phyloP scores from a whole-genome alignment of 2,113 vertebrate genomes.

The Thalassarche chlororhynchos region DNA sequence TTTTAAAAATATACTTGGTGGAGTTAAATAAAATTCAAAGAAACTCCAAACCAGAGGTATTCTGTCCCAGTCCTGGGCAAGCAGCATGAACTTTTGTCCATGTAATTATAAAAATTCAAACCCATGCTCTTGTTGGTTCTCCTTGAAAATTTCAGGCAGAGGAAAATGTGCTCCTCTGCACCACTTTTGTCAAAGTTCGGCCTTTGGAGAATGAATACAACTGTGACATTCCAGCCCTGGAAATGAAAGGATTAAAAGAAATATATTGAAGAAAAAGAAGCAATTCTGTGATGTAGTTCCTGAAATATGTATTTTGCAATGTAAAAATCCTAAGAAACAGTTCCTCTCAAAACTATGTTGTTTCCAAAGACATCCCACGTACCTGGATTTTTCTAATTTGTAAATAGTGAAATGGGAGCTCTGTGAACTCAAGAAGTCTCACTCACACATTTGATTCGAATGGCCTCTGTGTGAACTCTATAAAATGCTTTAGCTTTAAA shows the following conservation, averaged over 20 bases:
- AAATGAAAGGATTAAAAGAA: slow-evolving; percentile 44
- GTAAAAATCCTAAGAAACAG: neutral
- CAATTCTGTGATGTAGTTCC: neutral
- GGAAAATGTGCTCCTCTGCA: neutral
- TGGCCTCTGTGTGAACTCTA: slow-evolving; percentile 60
- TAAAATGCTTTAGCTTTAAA: slow-evolving; percentile 54
- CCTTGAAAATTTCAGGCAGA: neutral
- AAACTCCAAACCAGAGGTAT: neutral
- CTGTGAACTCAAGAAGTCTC: slow-evolving; percentile 7
- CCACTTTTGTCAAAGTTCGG: neutral
- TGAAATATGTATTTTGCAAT: neutral
- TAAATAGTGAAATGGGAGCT: slow-evolving; percentile 35
- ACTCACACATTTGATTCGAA: neutral
- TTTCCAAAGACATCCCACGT: neutral
- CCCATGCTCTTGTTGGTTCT: neutral
- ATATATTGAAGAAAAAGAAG: neutral
- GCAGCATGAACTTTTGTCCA: neutral
- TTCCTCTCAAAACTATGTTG: neutral
- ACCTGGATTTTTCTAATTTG: slow-evolving; percentile 14
- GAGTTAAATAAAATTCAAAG: neutral
- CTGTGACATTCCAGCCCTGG: neutral
- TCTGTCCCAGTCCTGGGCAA: neutral
- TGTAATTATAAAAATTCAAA: neutral
- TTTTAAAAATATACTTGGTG: neutral
- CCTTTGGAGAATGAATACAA: neutral